phyloP scores from a whole-genome alignment of 2,888 invertebrate genomes.

The Drosophila ochracea region DNA sequence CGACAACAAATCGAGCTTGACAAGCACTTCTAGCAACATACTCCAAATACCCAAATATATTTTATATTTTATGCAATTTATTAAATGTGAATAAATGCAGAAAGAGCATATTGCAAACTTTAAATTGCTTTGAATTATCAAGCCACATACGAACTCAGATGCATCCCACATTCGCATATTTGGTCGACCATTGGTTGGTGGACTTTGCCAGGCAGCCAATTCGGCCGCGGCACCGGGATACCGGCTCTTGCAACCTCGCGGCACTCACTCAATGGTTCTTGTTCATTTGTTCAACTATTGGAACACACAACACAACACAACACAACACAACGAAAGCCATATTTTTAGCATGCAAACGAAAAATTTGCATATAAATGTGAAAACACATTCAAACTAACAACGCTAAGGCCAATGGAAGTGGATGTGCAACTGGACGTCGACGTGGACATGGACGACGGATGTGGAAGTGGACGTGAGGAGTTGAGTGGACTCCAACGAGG shows the following conservation, averaged over 20 bases:
- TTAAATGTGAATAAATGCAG: background rate
- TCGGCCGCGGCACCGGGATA: constrained; percentile 26
- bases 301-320: constrained; percentile 14
- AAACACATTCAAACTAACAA: constrained; percentile 78
- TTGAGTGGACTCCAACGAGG: constrained; percentile 21
- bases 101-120: background rate
- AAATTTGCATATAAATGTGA: constrained; percentile 80
- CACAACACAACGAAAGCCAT: constrained; percentile 63
- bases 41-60: background rate
- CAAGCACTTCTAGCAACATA: background rate
- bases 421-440: constrained; percentile 1
- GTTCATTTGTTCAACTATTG: constrained; percentile 68
- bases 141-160: constrained; percentile 29
- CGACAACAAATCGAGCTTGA: background rate
- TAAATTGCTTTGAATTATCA: constrained; percentile 7
- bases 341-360: constrained; percentile 77
- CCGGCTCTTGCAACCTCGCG: constrained; percentile 25
- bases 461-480: constrained; percentile 15
- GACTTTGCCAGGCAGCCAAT: constrained; percentile 55
- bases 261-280: constrained; percentile 47
- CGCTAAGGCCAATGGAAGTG: constrained; percentile 28
- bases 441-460: background rate
- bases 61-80: background rate
- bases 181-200: constrained; percentile 57
- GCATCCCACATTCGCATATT: constrained; percentile 29